Base-by-base conservation (phyloP, 2,888 invertebrate species). In the Tinea trinotella region DNA sequence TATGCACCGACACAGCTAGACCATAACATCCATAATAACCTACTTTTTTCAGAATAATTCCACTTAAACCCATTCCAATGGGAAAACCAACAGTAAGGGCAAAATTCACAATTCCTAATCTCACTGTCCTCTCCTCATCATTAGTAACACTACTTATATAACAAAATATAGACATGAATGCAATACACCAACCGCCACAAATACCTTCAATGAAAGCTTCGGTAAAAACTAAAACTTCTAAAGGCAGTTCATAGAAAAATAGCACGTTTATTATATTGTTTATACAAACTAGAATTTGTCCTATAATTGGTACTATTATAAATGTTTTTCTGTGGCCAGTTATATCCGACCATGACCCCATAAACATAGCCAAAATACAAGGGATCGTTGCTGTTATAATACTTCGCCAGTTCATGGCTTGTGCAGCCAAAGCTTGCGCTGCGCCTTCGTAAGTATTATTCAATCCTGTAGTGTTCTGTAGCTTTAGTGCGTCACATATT, bases 1-100 rank as follows among this genome's bases (percentile, higher is more conserved):
- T 66, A 67, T 93, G 92, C 59, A 94, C 78, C 7, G 76, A 70
- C 0, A 90, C 89, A 10, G 92, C 88, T 49, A 93, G 83, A 1
- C 90, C 88, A 66, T 92, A 94, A 9, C 93, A 90, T 1, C 94
- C 94, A 65, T 93, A 94, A 68, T 92, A 94, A 0, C 94, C 93
- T 40, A 90, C 88, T 63, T 89, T 85, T 68, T 85, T 89, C 55
- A 90, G 65, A 40, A 96, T 73, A 13, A 94, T 84, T 0, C 96
- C 96, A 65, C 95, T 94, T 1, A 93, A 69, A 0, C 93, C 92
- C 81, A 94, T 91, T 0, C 97, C 97, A n/a, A 96, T 87, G 0
- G 96, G 95, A 53, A 95, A 92, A 0, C 95, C 95, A 17, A 95
- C 87, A 5, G 95, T 95, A 57, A 94, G 88, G 75, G 94, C 92